Conservation (phyloP, 1,140 invertebrate species). For the Drosophila serrata region DNA sequence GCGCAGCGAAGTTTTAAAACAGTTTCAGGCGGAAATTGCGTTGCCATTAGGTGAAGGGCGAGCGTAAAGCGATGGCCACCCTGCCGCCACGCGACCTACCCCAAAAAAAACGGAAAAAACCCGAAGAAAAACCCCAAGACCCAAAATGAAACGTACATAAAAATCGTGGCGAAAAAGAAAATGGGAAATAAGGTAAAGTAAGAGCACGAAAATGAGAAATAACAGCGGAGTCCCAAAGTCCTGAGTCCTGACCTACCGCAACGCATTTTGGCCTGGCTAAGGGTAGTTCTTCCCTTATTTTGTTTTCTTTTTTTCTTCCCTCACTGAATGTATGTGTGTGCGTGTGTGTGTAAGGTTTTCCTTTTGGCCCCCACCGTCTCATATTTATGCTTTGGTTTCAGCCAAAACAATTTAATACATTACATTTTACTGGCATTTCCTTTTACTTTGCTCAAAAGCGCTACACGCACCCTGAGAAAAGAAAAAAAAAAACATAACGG, state of each 20-base stretch:
- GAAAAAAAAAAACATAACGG: too few species aligned
- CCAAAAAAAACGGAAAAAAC: slow-evolving; percentile 42
- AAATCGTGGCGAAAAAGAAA: slow-evolving; percentile 44
- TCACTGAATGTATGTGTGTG: background rate
- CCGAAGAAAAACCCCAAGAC: slow-evolving; percentile 10
- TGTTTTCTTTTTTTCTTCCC: background rate
- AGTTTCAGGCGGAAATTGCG: slow-evolving; percentile 71
- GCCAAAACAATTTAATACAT: slow-evolving; percentile 81
- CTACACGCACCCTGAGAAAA: slow-evolving; percentile 28
- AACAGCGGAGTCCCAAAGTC: slow-evolving; percentile 23
- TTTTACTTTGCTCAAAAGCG: slow-evolving; percentile 46
- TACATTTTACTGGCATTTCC: slow-evolving; percentile 71
- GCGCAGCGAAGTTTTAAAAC: slow-evolving; percentile 51
- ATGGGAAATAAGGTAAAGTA: slow-evolving; percentile 50
- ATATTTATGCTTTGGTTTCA: slow-evolving; percentile 49
- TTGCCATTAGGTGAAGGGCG: slow-evolving; percentile 67
- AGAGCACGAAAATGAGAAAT: slow-evolving; percentile 47
- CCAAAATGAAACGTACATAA: slow-evolving; percentile 36
- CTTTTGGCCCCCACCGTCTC: slow-evolving; percentile 10
- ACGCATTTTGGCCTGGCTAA: slow-evolving; percentile 72
- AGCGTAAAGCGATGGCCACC: slow-evolving; percentile 25
- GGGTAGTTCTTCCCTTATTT: slow-evolving; percentile 58
- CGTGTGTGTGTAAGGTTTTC: background rate
- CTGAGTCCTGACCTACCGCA: slow-evolving; percentile 68
- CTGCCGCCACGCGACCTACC: slow-evolving; percentile 60